Base-by-base conservation (phyloP, 2,888 invertebrate genomes). In the Nemotelus pantherinus region DNA sequence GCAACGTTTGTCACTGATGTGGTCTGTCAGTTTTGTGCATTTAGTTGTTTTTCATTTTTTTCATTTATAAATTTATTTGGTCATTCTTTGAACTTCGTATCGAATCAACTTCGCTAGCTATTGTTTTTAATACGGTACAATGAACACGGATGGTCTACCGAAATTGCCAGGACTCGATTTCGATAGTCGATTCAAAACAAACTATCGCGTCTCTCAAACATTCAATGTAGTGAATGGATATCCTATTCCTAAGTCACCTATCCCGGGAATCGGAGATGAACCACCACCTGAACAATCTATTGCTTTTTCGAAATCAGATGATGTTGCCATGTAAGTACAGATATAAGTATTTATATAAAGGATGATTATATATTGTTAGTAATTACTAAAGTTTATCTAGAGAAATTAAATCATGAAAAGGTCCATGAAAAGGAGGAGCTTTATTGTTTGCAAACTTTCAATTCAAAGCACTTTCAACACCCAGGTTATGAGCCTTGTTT, bases 121-220 rank as follows among this genome's bases (percentile, higher is more conserved):
- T 25, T 25, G 25, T 25, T 25, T 25, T 25, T 53, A 39, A 44
- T 7, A 39, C 39, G 45, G 45, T 5, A 45, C 3, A 44, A 70
- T 70, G 70, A 70, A 70, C 41, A 53, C 64, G 4, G 80, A 80
- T 57, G 80, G 92, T 70, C 86, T 94, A 70, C 93, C 94, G 3
- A 91, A 92, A 86, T 86, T 93, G 77, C 93, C 93, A 5, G 93
- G 93, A 72, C 89, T 91, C 82, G 88, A 88, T 10, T 93, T 93
- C 84, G 86, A 88, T 55, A 92, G 93, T 85, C 90, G 92, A 3
- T 91, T 91, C 83, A 89, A 90, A 83, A 89, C 89, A 6, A 89
- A 90, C 81, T 89, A 89, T 83, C 90, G 92, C 82, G 85, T 91
- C 7, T 87, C 89, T 10, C 92, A 92, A 81, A 91, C 92, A 3